A percentile compares a stretch with the other conserved stretches of the same genome.
Conservation (phyloP, 2,888 invertebrate species). For the Strigamia transsilvanica region DNA sequence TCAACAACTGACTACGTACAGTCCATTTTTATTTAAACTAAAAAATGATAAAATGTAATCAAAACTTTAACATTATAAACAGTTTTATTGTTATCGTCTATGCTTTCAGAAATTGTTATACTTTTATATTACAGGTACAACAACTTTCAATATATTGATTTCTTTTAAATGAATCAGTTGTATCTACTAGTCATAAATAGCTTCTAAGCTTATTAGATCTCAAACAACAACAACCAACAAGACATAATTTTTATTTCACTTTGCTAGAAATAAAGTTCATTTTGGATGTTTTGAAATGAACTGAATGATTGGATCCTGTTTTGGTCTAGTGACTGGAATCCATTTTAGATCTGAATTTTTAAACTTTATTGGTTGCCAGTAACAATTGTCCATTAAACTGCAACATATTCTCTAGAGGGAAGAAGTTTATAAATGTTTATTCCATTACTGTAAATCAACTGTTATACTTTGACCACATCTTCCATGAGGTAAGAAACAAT, state of each 20-base stretch:
- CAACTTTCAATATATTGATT: too few relatives aligned
- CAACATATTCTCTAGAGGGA: not conserved
- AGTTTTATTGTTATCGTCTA: too few relatives aligned
- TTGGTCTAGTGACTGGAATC: not conserved
- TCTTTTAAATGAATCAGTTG: too few relatives aligned
- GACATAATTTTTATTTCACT: too few relatives aligned
- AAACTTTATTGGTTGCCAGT: slow-evolving; percentile 12
- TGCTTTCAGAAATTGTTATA: too few relatives aligned
- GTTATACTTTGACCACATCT: not conserved
- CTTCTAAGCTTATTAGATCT: too few relatives aligned
- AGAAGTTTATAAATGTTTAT: not conserved
- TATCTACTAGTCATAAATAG: too few relatives aligned
- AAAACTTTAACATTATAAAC: too few relatives aligned
- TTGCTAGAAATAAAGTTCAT: not conserved
- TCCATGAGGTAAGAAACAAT: slow-evolving; percentile 1
- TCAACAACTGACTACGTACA: too few relatives aligned
- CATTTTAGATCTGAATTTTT: not conserved
- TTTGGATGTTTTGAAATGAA: not conserved
- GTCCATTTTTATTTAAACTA: too few relatives aligned
- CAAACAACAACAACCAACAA: not conserved
- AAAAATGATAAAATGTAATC: too few relatives aligned
- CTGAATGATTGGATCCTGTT: not conserved
- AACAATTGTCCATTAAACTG: not conserved
- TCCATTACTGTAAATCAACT: not conserved
- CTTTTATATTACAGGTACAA: too few relatives aligned